Evolutionary conservation across 2,797 vertebrate species (phyloP), one percentile per base, ranked within the genome.

Genomic region (Acridotheres tristis): DNA sequence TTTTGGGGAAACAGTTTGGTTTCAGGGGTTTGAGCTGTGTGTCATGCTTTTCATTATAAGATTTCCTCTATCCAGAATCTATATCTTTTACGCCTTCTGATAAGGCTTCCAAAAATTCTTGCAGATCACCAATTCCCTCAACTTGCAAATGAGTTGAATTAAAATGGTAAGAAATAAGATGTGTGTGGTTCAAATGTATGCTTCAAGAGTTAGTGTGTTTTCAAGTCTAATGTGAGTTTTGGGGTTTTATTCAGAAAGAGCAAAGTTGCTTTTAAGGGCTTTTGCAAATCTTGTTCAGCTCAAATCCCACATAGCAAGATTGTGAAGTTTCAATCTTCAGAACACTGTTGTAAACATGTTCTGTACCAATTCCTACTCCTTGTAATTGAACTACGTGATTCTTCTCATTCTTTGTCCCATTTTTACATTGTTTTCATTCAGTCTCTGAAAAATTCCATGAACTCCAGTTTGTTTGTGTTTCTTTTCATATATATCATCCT

Each of bases 31-130:
- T 85, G 50, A 67, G 22, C 40, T 85, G 14, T 68, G 47, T 59
- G 23, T 89, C 51, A 20, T 84, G 79, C 54, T 93, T 88, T 92
- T 92, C 62, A 80, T 93, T 78, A 36, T n/a, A 85, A 75, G 27
- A 54, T 66, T 91, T 95, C 58, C 81, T 77, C 20, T 90, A 92
- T 51, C 62, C 58, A 62, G 29, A 83, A 40, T 81, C 55, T 48
- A 40, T 61, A 10, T 38, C 58, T 57, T 85, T 63, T 53, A 27
- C 72, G 20, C 77, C 65, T 90, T 80, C 75, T 89, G 74, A 89
- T 87, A 92, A 74, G 71, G 25, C 38, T 68, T 88, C 53, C 27
- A 65, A 62, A 78, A 92, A 47, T 79, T 67, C 61, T 88, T 85
- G 30, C 50, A 62, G 29, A 83, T 89, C 45, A 88, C 13, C 19